phyloP scores from a whole-genome alignment of 1,140 invertebrate species.

The Bombus haemorrhoidalis region DNA sequence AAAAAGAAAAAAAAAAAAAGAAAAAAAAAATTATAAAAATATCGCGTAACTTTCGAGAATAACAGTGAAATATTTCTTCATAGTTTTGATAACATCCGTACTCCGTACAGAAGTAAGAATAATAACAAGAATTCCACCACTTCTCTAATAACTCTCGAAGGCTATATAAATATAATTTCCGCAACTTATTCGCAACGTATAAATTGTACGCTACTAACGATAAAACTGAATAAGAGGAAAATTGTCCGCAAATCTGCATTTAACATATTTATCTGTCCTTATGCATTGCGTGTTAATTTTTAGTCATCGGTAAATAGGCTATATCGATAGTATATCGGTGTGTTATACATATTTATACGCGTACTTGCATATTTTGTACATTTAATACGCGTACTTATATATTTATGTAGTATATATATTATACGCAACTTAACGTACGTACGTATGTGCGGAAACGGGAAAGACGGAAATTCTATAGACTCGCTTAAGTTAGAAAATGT shows the following conservation, averaged over 20 bases:
- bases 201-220: too few species aligned
- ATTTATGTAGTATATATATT: too few species aligned
- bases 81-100: background rate
- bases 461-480: background rate
- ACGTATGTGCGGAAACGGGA: too few species aligned
- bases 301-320: background rate
- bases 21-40: background rate
- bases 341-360: too few species aligned
- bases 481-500: background rate
- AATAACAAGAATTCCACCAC: background rate
- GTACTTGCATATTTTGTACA: too few species aligned
- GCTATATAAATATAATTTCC: background rate
- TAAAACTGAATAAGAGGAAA: too few species aligned
- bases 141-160: background rate
- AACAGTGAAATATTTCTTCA: background rate
- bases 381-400: too few species aligned
- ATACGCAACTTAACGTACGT: background rate
- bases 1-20: too few species aligned
- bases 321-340: too few species aligned
- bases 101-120: background rate
- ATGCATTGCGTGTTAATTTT: background rate
- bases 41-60: background rate
- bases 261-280: background rate
- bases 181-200: background rate
- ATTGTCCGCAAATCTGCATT: background rate